Base-by-base conservation (phyloP, 2,113 vertebrate species). In the Procavia capensis region DNA sequence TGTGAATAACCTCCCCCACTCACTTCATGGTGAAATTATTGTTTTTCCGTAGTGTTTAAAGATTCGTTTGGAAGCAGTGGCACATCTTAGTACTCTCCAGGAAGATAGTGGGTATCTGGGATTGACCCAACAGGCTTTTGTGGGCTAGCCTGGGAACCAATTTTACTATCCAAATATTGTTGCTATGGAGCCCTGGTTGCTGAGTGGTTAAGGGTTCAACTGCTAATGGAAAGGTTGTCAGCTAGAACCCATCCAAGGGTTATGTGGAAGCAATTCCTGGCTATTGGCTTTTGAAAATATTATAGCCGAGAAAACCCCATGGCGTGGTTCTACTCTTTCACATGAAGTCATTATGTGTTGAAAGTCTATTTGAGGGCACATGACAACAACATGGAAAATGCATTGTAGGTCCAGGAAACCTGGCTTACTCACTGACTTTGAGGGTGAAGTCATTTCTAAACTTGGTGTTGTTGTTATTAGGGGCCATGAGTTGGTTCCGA, bases 1-100 rank as follows among this genome's bases (percentile, higher is more conserved):
- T 1, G 3, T 0, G 54, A 47, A 2, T 4, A 20, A 27, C 5
- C 16, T 17, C 9, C 14, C 66, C 8, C 0, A 0, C 54, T 41
- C 7, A 0, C 64, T 66, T 59, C 6, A 3, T 24, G 78, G 81
- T 22, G 66, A 16, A 0, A 0, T 14, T 3, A 10, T 2, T 78
- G 39, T 8, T 59, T 66, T 66, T 50, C 63, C 41, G 9, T 2
- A 34, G 50, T 36, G 6, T 19, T 68, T 47, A 66, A 61, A 83
- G n/a, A 13, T 54, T n/a, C 7, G 39, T 47, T 66, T 66, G 9
- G 66, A 79, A 72, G 31, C 36, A 19, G 19, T 1, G 2, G 19
- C 22, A 22, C 47, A 57, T 2, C 22, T 9, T 80, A 1, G n/a
- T n/a, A 4, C 39, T 50, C 5, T 43, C 57, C 72, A n/a, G 85